Percentiles rank a stretch among this genome's conserved stretches.
Conservation (phyloP, 1,140 invertebrate species). For the Achatina immaculata region DNA sequence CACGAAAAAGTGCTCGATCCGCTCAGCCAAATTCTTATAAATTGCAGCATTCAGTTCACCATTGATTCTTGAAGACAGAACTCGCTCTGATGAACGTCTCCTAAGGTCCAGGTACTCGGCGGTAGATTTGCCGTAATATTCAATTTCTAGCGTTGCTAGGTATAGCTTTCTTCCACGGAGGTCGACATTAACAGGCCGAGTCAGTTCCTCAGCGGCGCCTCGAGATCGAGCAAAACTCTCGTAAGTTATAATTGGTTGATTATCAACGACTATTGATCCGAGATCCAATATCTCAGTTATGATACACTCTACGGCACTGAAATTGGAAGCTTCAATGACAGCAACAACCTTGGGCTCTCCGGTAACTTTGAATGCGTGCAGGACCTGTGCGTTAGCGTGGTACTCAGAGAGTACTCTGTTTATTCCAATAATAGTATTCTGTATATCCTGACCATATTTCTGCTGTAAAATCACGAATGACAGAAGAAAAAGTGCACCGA, state of each 20-base stretch:
- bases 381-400: not conserved
- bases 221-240: not conserved
- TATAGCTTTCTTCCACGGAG: not conserved
- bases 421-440: not conserved
- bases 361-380: not conserved
- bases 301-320: not conserved
- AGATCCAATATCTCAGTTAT: not conserved
- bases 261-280: not conserved
- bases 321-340: not conserved
- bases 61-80: not conserved
- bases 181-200: not conserved
- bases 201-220: not conserved
- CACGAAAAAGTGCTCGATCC: not conserved
- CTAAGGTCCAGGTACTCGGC: not conserved
- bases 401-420: not conserved
- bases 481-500: too few relatives aligned
- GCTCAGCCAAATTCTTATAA: not conserved
- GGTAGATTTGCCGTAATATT: not conserved
- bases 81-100: not conserved
- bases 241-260: not conserved
- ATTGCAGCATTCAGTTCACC: not conserved
- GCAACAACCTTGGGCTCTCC: not conserved
- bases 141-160: not conserved
- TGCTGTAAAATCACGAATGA: too few relatives aligned
- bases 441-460: not conserved